These are phyloP conservation scores for Sussaba pulchella DNA, from an alignment of 2,888 invertebrate genomes.

Conservation along the genomic window DNA sequence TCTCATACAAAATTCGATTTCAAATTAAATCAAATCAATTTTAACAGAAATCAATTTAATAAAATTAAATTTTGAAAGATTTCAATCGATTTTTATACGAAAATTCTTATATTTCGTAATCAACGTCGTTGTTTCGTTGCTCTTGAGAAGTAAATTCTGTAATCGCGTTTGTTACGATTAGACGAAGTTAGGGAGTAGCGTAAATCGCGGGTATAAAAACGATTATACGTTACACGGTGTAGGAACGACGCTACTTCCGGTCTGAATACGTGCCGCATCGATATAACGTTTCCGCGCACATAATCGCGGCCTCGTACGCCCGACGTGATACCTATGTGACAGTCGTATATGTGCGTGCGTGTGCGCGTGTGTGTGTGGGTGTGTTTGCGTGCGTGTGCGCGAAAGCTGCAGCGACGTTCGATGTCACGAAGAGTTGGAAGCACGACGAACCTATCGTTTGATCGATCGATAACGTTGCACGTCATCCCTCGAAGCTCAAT, in stretches of 20 bases:
- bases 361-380: not conserved
- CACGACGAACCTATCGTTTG: not conserved
- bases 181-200: not conserved
- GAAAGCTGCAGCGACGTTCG: not conserved
- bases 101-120: not conserved
- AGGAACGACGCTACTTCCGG: conserved; percentile 60
- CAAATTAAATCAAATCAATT: too few relatives aligned
- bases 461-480: too few relatives aligned
- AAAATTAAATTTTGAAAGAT: too few relatives aligned
- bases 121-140: conserved; percentile 4
- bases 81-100: too few relatives aligned
- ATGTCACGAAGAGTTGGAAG: not conserved
- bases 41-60: too few relatives aligned
- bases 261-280: conserved; percentile 66
- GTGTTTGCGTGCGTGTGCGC: not conserved
- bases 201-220: not conserved
- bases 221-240: conserved; percentile 39
- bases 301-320: conserved; percentile 78
- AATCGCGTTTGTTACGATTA: not conserved
- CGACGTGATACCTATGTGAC: conserved; percentile 72
- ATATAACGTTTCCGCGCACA: conserved; percentile 68
- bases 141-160: conserved; percentile 16
- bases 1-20: too few relatives aligned
- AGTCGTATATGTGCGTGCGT: not conserved
- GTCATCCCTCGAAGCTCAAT: too few relatives aligned